phyloP scores from a whole-genome alignment of 1,140 invertebrate species.

The Lepidurus apus region DNA sequence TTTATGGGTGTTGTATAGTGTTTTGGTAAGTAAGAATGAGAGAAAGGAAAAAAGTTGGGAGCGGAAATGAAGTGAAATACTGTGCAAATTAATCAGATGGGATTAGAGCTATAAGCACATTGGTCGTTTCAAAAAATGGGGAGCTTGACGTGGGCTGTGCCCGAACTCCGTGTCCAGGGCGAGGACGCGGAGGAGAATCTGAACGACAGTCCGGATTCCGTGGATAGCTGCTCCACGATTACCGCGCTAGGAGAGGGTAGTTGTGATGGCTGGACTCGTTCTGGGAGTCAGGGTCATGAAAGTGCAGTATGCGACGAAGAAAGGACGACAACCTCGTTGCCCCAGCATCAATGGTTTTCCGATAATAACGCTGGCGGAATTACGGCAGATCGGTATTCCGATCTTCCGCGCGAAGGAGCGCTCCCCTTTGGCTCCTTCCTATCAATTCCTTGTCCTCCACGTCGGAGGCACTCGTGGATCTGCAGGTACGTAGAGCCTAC shows the following conservation, averaged over 20 bases:
- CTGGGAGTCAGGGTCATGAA: neutral
- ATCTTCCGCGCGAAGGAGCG: conserved; percentile 30
- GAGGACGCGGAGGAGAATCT: neutral
- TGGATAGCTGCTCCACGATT: neutral
- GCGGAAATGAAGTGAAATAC: too few relatives aligned
- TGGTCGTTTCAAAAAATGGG: neutral
- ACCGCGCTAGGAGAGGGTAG: neutral
- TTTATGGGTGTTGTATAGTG: too few relatives aligned
- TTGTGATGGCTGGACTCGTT: neutral
- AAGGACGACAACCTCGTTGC: neutral
- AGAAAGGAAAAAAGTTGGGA: too few relatives aligned
- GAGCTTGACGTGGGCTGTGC: neutral
- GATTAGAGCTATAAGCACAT: too few relatives aligned
- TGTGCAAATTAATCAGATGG: too few relatives aligned
- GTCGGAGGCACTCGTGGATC: conserved; percentile 30
- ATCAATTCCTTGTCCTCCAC: conserved; percentile 28
- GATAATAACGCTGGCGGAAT: neutral
- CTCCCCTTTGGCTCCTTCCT: conserved; percentile 26
- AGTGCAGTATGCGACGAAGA: neutral
- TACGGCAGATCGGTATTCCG: neutral
- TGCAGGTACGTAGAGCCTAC: conserved; percentile 23
- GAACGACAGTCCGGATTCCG: neutral
- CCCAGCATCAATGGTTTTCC: neutral
- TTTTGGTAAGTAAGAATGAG: too few relatives aligned
- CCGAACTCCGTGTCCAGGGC: neutral